These are phyloP conservation scores for Criorhina ranunculi DNA, from an alignment of 2,888 invertebrate species.

Conservation along the genomic window DNA sequence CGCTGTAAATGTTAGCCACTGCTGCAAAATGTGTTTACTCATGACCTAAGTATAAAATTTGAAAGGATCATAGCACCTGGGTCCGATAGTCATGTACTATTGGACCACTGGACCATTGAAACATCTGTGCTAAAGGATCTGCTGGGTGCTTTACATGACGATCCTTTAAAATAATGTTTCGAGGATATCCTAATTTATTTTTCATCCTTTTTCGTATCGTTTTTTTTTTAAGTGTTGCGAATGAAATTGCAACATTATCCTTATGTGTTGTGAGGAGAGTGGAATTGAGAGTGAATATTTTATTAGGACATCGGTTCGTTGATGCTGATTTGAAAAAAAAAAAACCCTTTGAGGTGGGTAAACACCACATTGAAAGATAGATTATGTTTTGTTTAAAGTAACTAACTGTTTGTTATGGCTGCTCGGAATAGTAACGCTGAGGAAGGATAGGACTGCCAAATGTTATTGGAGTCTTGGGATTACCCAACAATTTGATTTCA, in stretches of 20 bases:
- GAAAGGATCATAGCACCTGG: constrained; percentile 34
- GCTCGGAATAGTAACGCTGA: not conserved
- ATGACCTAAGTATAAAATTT: constrained; percentile 47
- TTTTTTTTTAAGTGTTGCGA: constrained; percentile 24
- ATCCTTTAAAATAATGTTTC: constrained; percentile 58
- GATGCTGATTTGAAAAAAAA: constrained; percentile 9
- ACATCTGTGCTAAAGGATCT: constrained; percentile 27
- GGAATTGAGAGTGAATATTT: constrained; percentile 34
- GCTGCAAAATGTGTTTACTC: constrained; percentile 65
- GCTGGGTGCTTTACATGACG: constrained; percentile 6
- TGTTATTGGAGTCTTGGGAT: not conserved
- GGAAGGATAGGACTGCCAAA: not conserved
- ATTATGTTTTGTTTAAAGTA: constrained; percentile 4
- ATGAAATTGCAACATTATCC: constrained; percentile 51
- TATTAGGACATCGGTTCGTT: constrained; percentile 4
- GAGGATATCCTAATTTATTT: constrained; percentile 51
- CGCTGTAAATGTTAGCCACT: constrained; percentile 41
- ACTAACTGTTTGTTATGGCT: constrained; percentile 10
- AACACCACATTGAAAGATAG: constrained; percentile 8
- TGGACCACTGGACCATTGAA: constrained; percentile 24
- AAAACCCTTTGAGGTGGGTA: not conserved
- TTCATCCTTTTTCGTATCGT: constrained; percentile 21
- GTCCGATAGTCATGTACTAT: constrained; percentile 5
- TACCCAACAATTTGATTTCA: not conserved
- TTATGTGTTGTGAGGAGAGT: not conserved